Base-by-base conservation (phyloP, 1,140 invertebrate species). In the Berghia stephanieae region DNA sequence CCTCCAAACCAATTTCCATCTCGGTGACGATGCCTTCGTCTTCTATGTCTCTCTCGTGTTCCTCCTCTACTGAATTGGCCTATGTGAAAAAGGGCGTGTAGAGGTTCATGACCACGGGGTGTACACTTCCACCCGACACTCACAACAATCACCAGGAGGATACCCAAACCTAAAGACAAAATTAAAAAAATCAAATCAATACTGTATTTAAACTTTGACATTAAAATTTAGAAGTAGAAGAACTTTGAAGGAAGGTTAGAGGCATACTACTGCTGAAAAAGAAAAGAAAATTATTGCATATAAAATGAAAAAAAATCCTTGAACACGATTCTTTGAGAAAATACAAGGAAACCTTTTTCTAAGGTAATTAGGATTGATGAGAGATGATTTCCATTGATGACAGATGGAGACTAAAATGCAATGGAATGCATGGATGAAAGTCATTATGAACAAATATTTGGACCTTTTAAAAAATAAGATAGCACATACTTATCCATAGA, bases 91-190 rank as follows among this genome's bases (percentile, higher is more conserved):
- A 89, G 80, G 2, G 87, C 84, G 80, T 89, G 87, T 24, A 88
- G 80, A 1, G 87, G 88, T 79, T 89, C 87, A 77, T 88, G 86
- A 68, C 85, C 87, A 34, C 83, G 73, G 0, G 88, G 88, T 40
- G 87, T 88, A 77, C 87, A 88, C 72, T 84, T 85, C 88, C 88
- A 89, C 1, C 86, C 87, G 36, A 89, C 84, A 27, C 81, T 82
- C 21, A 89, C 87, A 4, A 88, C 86, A 10, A 88, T 83, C 0
- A 89, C 85, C 36, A 89, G 81, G 24, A 89, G 69, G 24, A 89
- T 83, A 55, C 88, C 88, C 16, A 89, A 82, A 71, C 87, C 88
- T 89, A 79, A 27, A 86, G 81, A 27, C 72, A 24, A 77, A 34
- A 71, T 78, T 24, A 13, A 38, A 72, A 10, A 67, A 10, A 43